A percentile compares a stretch with the other conserved stretches of the same genome.
phyloP scores from a whole-genome alignment of 2,113 vertebrate genomes.

The Microcebus murinus region DNA sequence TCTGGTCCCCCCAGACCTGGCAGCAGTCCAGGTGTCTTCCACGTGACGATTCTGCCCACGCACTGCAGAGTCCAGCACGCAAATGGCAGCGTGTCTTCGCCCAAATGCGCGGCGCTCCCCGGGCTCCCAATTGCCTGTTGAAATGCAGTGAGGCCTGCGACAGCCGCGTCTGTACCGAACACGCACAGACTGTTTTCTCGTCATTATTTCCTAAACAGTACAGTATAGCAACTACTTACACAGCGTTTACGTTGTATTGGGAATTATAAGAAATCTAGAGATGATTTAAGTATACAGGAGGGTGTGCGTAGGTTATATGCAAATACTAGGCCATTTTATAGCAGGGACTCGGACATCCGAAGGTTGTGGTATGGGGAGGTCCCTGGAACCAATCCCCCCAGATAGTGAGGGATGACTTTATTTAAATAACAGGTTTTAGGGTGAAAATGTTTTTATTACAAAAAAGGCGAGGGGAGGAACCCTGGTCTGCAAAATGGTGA shows the following conservation, averaged over 20 bases:
- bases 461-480: rapidly evolving
- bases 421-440: background rate
- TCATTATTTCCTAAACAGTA: background rate
- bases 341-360: background rate
- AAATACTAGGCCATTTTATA: background rate
- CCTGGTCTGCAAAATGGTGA: background rate
- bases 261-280: background rate
- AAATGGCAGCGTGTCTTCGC: background rate
- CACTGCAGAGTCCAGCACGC: background rate
- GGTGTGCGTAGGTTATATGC: background rate
- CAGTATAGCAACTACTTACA: background rate
- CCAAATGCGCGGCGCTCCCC: background rate
- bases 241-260: background rate
- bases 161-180: background rate
- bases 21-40: background rate
- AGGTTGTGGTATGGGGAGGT: background rate
- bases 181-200: background rate
- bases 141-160: background rate
- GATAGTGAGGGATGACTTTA: background rate
- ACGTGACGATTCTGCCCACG: rapidly evolving
- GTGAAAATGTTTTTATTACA: background rate
- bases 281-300: background rate
- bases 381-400: background rate
- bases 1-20: background rate
- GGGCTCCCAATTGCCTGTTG: background rate